Evolutionary conservation across 2,113 vertebrate genomes (phyloP), one percentile per base, ranked within the genome.

Genomic region (Istiophorus platypterus): DNA sequence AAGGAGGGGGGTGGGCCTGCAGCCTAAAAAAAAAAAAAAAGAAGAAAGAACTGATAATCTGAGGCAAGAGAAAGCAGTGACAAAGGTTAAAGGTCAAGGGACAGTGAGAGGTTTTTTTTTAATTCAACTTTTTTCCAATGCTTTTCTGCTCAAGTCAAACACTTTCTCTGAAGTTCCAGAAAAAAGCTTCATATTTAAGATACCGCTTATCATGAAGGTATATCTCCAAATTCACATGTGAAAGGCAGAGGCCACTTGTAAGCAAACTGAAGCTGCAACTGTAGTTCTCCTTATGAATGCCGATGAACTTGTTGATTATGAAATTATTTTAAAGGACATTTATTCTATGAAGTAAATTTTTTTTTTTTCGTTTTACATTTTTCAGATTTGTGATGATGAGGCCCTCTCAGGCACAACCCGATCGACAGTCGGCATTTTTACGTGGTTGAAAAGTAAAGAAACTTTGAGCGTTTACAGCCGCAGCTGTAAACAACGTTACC

Each of bases 1-100:
- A 26, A 4, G 22, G 58, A 69, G 52, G 22, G 58, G 71, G 52
- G 5, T 27, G 68, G 47, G 51, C 26, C 42, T 39, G 63, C 39
- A 7, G 14, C 52, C 76, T 82, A 75, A 58, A 85, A 67, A 90
- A 85, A 67, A 90, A 83, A 87, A 61, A 80, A 75, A 58, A 85
- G 63, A 90, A 85, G 63, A 90, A 83, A 87, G 63, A 80, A 56
- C 72, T 3, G 70, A 83, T 89, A 81, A 93, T 88, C 74, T 86
- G 10, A 64, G 62, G 72, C 37, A 26, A 57, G 56, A 24, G 17
- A 70, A 79, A 54, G 63, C 59, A 20, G 31, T 8, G 47, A 52
- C 64, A 49, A 27, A 67, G 67, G 56, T 73, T 11, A 67, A 56
- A 72, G 62, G 78, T 39, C 12, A 22, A 37, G 9, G 26, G 58